phyloP scores from a whole-genome alignment of 2,113 vertebrate genomes.

The Chroicocephalus ridibundus region DNA sequence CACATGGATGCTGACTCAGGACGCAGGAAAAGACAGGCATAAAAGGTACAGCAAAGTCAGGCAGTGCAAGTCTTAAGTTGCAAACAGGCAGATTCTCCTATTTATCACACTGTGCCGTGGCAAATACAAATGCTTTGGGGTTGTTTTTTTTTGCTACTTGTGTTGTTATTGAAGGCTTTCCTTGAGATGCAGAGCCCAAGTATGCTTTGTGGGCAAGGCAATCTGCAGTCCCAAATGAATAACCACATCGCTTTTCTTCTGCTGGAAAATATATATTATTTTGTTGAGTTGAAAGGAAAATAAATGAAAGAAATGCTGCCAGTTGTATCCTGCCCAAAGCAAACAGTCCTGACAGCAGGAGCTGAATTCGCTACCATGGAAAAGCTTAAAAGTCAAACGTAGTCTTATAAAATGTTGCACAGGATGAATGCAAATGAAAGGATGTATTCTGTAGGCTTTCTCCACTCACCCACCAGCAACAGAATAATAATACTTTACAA shows the following conservation, averaged over 20 bases:
- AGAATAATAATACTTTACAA: background rate
- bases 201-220: background rate
- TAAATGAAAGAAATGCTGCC: constrained; percentile 62
- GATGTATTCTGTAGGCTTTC: background rate
- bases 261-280: constrained; percentile 39
- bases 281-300: constrained; percentile 54
- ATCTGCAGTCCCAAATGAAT: background rate
- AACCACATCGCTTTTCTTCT: background rate
- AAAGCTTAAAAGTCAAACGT: constrained; percentile 55
- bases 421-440: constrained; percentile 26
- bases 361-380: constrained; percentile 31
- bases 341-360: constrained; percentile 52
- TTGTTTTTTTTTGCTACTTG: background rate
- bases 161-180: background rate
- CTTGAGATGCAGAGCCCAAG: background rate
- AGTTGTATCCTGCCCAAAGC: constrained; percentile 43
- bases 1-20: background rate
- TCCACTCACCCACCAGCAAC: background rate
- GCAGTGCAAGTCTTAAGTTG: background rate
- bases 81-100: background rate
- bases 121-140: background rate
- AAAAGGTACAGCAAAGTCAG: background rate
- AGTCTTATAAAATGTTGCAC: background rate
- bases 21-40: background rate
- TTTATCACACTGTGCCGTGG: background rate